Percentiles rank a stretch among this genome's conserved stretches.
phyloP scores from a whole-genome alignment of 1,140 invertebrate genomes.

The Wasmannia auropunctata region DNA sequence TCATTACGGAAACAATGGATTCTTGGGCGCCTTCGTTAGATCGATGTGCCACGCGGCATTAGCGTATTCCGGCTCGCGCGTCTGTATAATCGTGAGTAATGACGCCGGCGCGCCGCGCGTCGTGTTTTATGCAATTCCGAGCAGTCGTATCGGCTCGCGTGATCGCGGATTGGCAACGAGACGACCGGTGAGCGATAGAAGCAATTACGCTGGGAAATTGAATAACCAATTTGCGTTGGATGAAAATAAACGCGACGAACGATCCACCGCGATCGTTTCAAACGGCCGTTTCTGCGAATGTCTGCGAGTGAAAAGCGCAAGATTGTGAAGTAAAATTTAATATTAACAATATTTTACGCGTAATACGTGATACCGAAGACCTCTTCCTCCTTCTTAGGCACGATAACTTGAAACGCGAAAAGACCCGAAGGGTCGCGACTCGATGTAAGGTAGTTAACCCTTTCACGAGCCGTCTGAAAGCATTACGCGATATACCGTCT shows the following conservation, averaged over 20 bases:
- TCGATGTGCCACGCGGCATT: conserved; percentile 58
- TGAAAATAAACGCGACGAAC: conserved; percentile 13
- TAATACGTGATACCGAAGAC: not conserved
- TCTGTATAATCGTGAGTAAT: conserved; percentile 67
- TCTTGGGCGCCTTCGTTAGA: conserved; percentile 58
- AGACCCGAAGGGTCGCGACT: conserved; percentile 18
- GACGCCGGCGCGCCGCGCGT: conserved; percentile 73
- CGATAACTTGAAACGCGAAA: conserved; percentile 14
- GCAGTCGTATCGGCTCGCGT: conserved; percentile 48
- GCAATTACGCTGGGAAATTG: conserved; percentile 48
- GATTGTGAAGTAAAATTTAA: not conserved
- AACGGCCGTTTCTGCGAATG: not conserved
- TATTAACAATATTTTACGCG: not conserved
- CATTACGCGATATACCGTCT: conserved; percentile 71
- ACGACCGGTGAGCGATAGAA: conserved; percentile 43
- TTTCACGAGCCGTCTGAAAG: conserved; percentile 48
- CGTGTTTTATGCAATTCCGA: conserved; percentile 69
- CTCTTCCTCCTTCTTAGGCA: not conserved
- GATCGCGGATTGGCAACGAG: conserved; percentile 44
- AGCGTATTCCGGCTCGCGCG: conserved; percentile 72
- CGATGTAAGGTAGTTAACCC: conserved; percentile 57
- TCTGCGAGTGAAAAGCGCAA: not conserved
- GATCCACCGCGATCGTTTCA: not conserved
- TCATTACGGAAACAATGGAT: conserved; percentile 70
- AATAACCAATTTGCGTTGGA: conserved; percentile 34